Conservation (phyloP, 1,140 invertebrate species). For the Monomorium pharaonis region DNA sequence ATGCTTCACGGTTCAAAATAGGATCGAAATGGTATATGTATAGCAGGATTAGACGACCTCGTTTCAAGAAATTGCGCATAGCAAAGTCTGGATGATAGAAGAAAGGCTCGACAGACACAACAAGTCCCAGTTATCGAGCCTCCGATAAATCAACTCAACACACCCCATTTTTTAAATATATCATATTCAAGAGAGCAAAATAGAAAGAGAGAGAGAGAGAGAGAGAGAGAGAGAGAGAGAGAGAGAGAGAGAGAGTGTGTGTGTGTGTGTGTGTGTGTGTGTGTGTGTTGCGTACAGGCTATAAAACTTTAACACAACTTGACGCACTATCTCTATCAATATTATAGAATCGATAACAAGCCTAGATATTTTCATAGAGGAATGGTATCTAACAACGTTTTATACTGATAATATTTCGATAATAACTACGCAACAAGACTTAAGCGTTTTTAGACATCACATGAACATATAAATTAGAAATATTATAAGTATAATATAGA, state of each 20-base stretch:
- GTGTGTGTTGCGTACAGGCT: background rate
- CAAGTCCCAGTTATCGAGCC: constrained; percentile 62
- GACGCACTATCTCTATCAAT: background rate
- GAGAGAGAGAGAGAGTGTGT: no score
- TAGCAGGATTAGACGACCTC: constrained; percentile 52
- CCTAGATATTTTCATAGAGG: background rate
- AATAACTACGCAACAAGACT: background rate
- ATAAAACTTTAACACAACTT: background rate
- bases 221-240: background rate
- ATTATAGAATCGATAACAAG: background rate
- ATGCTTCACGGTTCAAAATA: background rate
- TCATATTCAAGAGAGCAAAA: background rate
- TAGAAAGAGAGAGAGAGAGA: background rate
- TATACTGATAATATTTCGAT: background rate
- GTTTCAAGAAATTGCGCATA: constrained; percentile 52
- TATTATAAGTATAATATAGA: no score
- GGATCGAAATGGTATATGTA: constrained; percentile 8
- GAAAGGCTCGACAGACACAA: constrained; percentile 62
- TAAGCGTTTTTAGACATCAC: background rate
- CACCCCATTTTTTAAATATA: constrained; percentile 15
- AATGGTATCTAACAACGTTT: background rate
- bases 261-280: background rate
- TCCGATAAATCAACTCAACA: constrained; percentile 43
- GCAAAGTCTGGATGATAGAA: constrained; percentile 48
- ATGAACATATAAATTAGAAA: background rate